A percentile compares a stretch with the other conserved stretches of the same genome.
Conservation (phyloP, 2,797 vertebrate genomes). For the Vireo griseus region DNA sequence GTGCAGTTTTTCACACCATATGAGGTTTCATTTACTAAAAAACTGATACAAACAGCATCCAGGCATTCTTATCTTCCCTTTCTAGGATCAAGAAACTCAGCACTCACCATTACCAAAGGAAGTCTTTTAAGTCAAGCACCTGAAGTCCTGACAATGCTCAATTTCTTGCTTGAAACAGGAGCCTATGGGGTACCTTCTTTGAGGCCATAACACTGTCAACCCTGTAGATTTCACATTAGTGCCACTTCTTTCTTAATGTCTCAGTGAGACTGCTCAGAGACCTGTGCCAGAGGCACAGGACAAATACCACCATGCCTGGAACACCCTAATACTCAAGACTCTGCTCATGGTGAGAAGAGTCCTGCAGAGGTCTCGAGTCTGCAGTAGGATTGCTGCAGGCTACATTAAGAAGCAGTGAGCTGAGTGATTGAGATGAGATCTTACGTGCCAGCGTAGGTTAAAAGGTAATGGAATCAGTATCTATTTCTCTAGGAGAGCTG, state of each 20-base stretch:
- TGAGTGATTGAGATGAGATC: not conserved
- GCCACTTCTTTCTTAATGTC: not conserved
- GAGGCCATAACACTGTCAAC: not conserved
- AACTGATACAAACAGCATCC: fast-evolving
- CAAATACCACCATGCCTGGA: fast-evolving
- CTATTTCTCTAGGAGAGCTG: not conserved
- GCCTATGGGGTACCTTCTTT: not conserved
- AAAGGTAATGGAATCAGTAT: not conserved
- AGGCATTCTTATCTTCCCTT: not conserved
- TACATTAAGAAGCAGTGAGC: not conserved
- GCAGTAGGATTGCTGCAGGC: not conserved
- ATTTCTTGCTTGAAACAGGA: not conserved
- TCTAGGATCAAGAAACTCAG: not conserved
- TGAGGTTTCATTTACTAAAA: not conserved
- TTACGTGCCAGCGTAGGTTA: not conserved
- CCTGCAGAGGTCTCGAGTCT: not conserved
- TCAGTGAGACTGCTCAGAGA: not conserved
- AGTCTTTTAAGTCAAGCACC: not conserved
- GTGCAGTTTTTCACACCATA: not conserved
- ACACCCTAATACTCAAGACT: not conserved
- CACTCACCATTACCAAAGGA: not conserved
- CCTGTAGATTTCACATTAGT: fast-evolving
- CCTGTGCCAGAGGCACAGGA: not conserved
- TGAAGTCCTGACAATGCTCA: not conserved
- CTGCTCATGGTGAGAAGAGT: not conserved